These are phyloP conservation scores for Stictonetta naevosa DNA, from an alignment of 2,113 vertebrate genomes.

Conservation along the genomic window DNA sequence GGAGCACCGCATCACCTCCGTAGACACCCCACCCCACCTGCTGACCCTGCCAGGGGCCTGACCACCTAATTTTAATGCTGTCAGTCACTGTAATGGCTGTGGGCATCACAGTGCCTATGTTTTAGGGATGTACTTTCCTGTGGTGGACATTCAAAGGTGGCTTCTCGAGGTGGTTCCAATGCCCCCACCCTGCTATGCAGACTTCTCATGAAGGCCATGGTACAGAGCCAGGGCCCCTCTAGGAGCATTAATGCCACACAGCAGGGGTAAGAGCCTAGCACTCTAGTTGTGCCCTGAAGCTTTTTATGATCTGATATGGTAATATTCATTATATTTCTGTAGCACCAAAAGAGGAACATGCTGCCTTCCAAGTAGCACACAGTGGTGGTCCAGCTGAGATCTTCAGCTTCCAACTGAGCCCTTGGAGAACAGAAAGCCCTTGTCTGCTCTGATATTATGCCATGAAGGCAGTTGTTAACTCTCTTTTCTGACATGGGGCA, in stretches of 20 bases:
- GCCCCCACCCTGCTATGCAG: background rate
- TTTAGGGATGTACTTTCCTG: background rate
- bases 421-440: background rate
- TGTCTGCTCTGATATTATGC: background rate
- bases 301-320: background rate
- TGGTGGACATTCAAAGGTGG: background rate
- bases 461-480: background rate
- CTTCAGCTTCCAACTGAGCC: background rate
- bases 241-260: background rate
- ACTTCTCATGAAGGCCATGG: fast-evolving
- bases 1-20: background rate
- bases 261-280: background rate
- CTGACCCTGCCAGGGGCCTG: background rate
- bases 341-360: fast-evolving
- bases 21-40: background rate
- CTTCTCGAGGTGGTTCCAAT: background rate
- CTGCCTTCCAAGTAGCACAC: background rate
- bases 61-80: background rate
- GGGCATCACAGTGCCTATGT: background rate
- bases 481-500: background rate
- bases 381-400: background rate
- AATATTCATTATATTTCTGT: background rate
- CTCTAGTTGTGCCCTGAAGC: background rate
- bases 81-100: background rate
- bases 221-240: background rate